Evolutionary conservation across 2,797 vertebrate species (phyloP), one percentile per base, ranked within the genome.

Genomic region (Lepilemur septentrionalis): DNA sequence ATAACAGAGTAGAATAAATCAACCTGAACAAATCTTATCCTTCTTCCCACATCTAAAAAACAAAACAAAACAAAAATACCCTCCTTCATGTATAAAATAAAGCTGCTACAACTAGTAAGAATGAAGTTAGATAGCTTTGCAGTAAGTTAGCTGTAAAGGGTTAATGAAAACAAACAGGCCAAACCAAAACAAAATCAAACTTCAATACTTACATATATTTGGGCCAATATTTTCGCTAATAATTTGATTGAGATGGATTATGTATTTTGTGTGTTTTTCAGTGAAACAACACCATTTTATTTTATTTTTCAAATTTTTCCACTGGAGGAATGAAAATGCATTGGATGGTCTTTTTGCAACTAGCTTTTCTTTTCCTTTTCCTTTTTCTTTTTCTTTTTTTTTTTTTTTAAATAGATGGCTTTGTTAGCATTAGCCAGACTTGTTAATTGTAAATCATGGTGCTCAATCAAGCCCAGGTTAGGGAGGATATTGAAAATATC

Each of bases 161-260:
- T 73, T 84, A 80, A 91, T 91, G 57, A 91, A 93, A 95, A 95
- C 57, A 95, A 72, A 75, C 17, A 92, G 81, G 55, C 78, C 84
- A 92, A 92, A 72, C 46, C 41, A 41, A 91, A 94, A 78, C 72
- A 84, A 95, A 96, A 89, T n/a, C 63, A 5, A 59, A 63, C 73
- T 72, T 73, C 65, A 57, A 73, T 84, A 72, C 14, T n/a, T 85
- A 35, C 25, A 50, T 87, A 18, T 89, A 59, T 85, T 67, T 88
- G 59, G 84, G 50, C 48, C 38, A 63, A 41, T 38, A 83, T 87
- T 88, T 93, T 80, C 30, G 78, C 43, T 55, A 57, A 72, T 23
- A 43, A 92, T 67, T 65, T 52, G 18, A 70, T 22, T n/a, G 75
- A 43, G 57, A 43, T 15, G 13, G 28, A 73, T 67, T 72, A 46